phyloP scores from a whole-genome alignment of 2,113 vertebrate species.

The Pollachius pollachius region DNA sequence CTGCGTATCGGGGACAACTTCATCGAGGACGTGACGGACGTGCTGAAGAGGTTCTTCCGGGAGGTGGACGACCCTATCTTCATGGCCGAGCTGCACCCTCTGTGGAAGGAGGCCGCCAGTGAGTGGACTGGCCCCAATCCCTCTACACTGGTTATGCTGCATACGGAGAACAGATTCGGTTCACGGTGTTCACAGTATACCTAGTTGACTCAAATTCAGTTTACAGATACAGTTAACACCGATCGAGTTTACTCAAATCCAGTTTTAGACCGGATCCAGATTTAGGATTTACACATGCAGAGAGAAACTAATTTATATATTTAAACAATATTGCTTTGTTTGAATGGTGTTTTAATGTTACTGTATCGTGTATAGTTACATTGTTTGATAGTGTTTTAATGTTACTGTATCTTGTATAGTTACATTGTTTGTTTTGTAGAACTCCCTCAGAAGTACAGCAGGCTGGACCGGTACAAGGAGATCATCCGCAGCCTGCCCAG shows the following conservation, averaged over 20 bases:
- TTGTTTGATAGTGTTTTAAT: too few relatives aligned
- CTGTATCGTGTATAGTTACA: too few relatives aligned
- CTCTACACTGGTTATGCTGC: too few relatives aligned
- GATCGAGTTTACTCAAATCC: not conserved
- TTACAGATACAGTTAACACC: too few relatives aligned
- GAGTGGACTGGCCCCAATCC: constrained; percentile 35
- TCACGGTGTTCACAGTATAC: not conserved
- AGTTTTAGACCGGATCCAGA: not conserved
- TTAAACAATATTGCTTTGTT: too few relatives aligned
- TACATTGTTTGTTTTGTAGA: constrained; percentile 58
- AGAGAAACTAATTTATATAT: too few relatives aligned
- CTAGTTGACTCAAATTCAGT: too few relatives aligned
- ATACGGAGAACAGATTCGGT: too few relatives aligned
- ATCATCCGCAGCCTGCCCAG: constrained; percentile 85
- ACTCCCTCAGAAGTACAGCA: constrained; percentile 72
- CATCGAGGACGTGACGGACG: constrained; percentile 95
- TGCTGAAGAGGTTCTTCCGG: constrained; percentile 95
- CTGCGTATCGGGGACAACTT: constrained; percentile 93
- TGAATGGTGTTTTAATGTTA: too few relatives aligned
- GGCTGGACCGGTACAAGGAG: constrained; percentile 90
- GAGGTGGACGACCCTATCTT: constrained; percentile 93
- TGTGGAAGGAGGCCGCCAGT: constrained; percentile 94
- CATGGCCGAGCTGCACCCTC: constrained; percentile 84
- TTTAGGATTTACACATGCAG: too few relatives aligned
- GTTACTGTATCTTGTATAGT: too few relatives aligned